Conservation (phyloP, 2,797 vertebrate genomes). For the Crenichthys baileyi region DNA sequence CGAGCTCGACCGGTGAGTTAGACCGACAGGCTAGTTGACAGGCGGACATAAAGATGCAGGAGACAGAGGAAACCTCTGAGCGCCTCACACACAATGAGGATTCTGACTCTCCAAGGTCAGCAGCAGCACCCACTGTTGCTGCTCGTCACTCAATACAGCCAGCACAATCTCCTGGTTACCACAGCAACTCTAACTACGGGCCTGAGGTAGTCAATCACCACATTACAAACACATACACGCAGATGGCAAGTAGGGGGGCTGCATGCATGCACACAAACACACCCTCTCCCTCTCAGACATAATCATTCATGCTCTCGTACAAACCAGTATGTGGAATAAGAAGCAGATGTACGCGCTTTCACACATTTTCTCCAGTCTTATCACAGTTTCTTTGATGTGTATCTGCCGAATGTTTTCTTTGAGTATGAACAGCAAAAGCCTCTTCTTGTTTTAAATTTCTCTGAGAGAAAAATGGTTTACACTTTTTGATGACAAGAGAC, state of each 20-base stretch:
- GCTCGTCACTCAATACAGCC: slow-evolving; percentile 48
- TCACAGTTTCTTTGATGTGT: slow-evolving; percentile 35
- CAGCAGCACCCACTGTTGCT: slow-evolving; percentile 51
- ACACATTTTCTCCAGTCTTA: slow-evolving; percentile 12
- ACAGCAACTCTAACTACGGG: slow-evolving; percentile 77
- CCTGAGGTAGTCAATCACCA: slow-evolving; percentile 55
- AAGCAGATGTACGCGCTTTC: slow-evolving; percentile 3
- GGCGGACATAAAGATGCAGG: slow-evolving; percentile 28
- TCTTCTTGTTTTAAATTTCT: slow-evolving; percentile 27
- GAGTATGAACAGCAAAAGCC: not conserved
- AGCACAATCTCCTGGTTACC: slow-evolving; percentile 72
- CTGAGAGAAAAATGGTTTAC: not conserved
- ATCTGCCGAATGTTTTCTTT: slow-evolving; percentile 37
- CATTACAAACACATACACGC: slow-evolving; percentile 46
- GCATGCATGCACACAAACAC: slow-evolving; percentile 25
- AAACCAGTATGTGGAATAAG: slow-evolving; percentile 1
- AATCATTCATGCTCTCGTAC: slow-evolving; percentile 11
- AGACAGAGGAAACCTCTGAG: slow-evolving; percentile 31
- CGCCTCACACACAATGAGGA: slow-evolving; percentile 53
- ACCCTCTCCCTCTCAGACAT: not conserved
- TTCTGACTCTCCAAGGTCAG: slow-evolving; percentile 77
- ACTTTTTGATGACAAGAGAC: slow-evolving; percentile 10
- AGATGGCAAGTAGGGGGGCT: slow-evolving; percentile 41
- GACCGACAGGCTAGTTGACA: not conserved
- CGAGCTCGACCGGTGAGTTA: not conserved